Evolutionary conservation across 1,140 invertebrate genomes (phyloP).

Genomic region (Idris sp.): DNA sequence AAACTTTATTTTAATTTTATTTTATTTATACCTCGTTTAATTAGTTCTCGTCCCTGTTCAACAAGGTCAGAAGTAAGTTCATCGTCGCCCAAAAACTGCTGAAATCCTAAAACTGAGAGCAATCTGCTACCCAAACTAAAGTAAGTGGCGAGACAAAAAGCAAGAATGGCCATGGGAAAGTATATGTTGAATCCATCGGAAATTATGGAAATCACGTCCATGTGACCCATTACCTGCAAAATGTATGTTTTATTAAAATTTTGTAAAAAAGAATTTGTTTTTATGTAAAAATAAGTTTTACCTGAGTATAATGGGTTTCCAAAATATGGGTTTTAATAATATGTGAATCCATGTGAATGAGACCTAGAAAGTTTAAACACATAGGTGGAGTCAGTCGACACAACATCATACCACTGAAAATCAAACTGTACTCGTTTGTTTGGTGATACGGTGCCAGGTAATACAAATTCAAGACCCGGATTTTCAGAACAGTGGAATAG

Average conservation of each 20-base stretch:
- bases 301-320: constrained; percentile 94
- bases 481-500: constrained; percentile 98
- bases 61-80: constrained; percentile 95
- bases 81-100: constrained; percentile 96
- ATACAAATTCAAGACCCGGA: constrained; percentile 97
- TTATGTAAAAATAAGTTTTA: constrained; percentile 68
- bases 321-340: constrained; percentile 89
- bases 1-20: neutral
- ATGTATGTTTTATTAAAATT: constrained; percentile 7
- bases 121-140: constrained; percentile 95
- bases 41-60: constrained; percentile 93
- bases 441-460: constrained; percentile 98
- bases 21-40: constrained; percentile 84
- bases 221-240: constrained; percentile 98
- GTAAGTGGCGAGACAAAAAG: constrained; percentile 96
- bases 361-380: constrained; percentile 98
- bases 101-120: constrained; percentile 93
- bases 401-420: constrained; percentile 98
- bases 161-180: constrained; percentile 97
- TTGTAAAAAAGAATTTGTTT: neutral
- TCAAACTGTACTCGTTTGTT: constrained; percentile 98
- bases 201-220: constrained; percentile 98
- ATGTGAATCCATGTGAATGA: constrained; percentile 99
- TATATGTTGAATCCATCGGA: constrained; percentile 99
- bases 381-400: constrained; percentile 98